Conservation (phyloP, 2,797 vertebrate genomes). For the Megaceryle alcyon region DNA sequence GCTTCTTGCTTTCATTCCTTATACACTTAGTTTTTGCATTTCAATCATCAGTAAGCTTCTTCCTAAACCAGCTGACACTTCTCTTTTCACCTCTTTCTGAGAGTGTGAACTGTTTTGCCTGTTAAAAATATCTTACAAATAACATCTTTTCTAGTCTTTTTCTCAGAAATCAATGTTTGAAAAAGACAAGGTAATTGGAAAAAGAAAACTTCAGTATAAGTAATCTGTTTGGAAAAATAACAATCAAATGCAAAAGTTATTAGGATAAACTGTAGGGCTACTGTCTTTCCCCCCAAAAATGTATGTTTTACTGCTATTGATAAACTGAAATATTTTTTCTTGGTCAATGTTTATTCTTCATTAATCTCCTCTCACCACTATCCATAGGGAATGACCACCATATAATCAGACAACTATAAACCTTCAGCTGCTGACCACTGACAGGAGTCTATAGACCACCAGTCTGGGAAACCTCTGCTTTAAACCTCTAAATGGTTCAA, state of each 20-base stretch:
- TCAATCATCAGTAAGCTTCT: not conserved
- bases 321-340: not conserved
- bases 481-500: constrained; percentile 9
- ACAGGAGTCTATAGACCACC: not conserved
- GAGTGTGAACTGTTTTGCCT: not conserved
- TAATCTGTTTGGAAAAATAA: not conserved
- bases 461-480: not conserved
- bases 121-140: not conserved
- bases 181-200: not conserved
- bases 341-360: not conserved
- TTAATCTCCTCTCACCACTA: not conserved
- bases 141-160: not conserved
- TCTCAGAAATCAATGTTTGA: not conserved
- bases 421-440: not conserved
- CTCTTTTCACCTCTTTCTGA: not conserved
- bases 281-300: not conserved
- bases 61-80: not conserved
- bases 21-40: not conserved
- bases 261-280: not conserved
- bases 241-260: not conserved
- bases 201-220: not conserved
- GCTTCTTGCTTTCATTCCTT: not conserved
- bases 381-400: not conserved
- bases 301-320: not conserved
- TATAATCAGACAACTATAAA: not conserved